phyloP scores from a whole-genome alignment of 2,797 vertebrate genomes.

The Hafferia zeledoni region DNA sequence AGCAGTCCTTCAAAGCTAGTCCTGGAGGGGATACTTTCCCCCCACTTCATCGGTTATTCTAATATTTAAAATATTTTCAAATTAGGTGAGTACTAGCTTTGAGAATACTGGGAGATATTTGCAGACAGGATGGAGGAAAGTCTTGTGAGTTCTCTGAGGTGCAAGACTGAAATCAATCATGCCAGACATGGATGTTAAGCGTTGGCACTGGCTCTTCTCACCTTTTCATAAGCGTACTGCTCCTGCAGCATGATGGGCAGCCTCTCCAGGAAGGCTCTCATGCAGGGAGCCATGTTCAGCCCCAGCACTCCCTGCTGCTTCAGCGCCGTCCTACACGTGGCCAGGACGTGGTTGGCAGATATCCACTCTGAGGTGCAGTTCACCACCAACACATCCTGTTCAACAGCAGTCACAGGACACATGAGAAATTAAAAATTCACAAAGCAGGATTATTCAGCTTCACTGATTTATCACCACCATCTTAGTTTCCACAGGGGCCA shows the following conservation, averaged over 20 bases:
- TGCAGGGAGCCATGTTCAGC: constrained; percentile 94
- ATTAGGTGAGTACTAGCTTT: neutral
- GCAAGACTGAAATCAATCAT: neutral
- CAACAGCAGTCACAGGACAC: neutral
- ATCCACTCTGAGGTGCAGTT: constrained; percentile 92
- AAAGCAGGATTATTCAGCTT: neutral
- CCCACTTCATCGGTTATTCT: neutral
- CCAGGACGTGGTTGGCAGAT: constrained; percentile 88
- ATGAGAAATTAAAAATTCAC: neutral
- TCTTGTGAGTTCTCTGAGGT: neutral
- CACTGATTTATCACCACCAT: neutral
- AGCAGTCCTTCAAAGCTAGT: neutral
- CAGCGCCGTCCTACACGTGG: constrained; percentile 92
- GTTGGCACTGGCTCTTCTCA: neutral
- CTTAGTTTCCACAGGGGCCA: neutral
- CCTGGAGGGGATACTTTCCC: neutral
- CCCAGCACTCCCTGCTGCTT: constrained; percentile 93
- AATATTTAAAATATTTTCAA: neutral
- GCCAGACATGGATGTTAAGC: neutral
- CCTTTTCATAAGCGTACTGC: constrained; percentile 97
- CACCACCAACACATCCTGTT: constrained; percentile 93
- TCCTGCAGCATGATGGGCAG: constrained; percentile 97
- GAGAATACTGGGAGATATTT: neutral
- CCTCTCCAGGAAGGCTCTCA: constrained; percentile 94
- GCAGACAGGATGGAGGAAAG: neutral